Base-by-base conservation (phyloP, 2,888 invertebrate genomes). In the Maniola hyperantus region DNA sequence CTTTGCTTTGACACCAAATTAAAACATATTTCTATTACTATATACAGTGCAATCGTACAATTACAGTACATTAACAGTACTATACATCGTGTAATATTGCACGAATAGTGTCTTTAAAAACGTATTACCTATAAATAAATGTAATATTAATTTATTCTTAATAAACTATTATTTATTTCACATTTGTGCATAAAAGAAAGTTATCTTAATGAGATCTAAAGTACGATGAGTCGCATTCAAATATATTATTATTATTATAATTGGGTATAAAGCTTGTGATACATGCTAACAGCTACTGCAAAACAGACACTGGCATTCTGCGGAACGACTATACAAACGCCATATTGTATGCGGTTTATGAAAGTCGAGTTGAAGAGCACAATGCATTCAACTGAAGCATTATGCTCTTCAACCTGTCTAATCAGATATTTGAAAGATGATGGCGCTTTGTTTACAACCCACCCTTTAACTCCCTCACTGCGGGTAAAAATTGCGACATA, bases 101-200 rank as follows among this genome's bases (percentile, higher is more conserved):
- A 57, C 13, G 6, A 57, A 50, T 57, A 63, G 34, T 62, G 62
- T 51, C 66, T 42, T 55, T 48, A 18, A 55, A 60, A 62, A 60
- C 5, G 50, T 33, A 6, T 20, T 51, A 51, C 13, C 33, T 58
- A 18, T 18, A 39, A 0, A 10, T 44, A 44, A 26, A 33, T n/a
- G n/a, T 18, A 48, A 34, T 1, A 48, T 50, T 50, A 6, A 61
- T 39, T 36, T 61, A 51, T 39, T 4, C 7, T 50, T 42, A 60
- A 59, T 50, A 66, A 54, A 60, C n/a, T n/a, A n/a, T n/a, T n/a
- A n/a, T n/a, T 59, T 50, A 66, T n/a, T 15, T 50, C 11, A 44
- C 63, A 69, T 60, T 69, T 69, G 68, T 69, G 68, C 68, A 64
- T 60, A 60, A 50, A 59, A 55, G 68, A 59, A 66, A 69, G 68